phyloP scores from a whole-genome alignment of 1,140 invertebrate genomes.

The Drosophila bocqueti region DNA sequence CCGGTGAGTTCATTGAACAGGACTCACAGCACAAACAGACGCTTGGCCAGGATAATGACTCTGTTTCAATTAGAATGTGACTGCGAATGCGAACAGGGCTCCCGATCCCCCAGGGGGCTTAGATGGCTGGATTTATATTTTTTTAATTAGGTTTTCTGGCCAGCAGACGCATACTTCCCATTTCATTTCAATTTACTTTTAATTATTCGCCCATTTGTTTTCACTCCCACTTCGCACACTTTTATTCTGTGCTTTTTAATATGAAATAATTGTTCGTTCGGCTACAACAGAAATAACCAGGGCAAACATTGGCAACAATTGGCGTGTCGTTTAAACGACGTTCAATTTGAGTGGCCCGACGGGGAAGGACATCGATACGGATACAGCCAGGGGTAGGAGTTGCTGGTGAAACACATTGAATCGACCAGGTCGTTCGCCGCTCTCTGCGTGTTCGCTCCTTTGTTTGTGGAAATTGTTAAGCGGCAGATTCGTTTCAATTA shows the following conservation, averaged over 20 bases:
- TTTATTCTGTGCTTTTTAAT: conserved; percentile 48
- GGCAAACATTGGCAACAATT: conserved; percentile 61
- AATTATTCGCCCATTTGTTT: conserved; percentile 77
- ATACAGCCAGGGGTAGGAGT: conserved; percentile 4
- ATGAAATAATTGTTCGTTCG: conserved; percentile 52
- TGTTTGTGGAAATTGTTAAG: conserved; percentile 67
- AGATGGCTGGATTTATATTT: conserved; percentile 52
- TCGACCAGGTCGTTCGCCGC: conserved; percentile 1
- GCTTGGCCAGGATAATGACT: conserved; percentile 42
- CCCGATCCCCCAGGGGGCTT: neutral
- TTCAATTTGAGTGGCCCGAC: conserved; percentile 63
- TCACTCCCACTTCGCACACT: conserved; percentile 35
- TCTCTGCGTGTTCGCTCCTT: conserved; percentile 27
- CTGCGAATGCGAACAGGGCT: neutral
- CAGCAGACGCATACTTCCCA: conserved; percentile 20
- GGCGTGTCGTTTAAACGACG: conserved; percentile 68
- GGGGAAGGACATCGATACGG: conserved; percentile 32
- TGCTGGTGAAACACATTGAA: neutral
- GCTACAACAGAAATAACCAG: conserved; percentile 28
- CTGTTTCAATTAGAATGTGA: conserved; percentile 37
- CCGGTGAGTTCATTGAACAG: conserved; percentile 41
- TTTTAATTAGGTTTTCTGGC: conserved; percentile 42
- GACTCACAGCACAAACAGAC: conserved; percentile 11
- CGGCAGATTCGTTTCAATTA: conserved; percentile 79
- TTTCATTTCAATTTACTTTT: conserved; percentile 77